Percentiles rank a stretch among this genome's conserved stretches.
phyloP scores from a whole-genome alignment of 2,888 invertebrate species.

The Plutella xylostella region DNA sequence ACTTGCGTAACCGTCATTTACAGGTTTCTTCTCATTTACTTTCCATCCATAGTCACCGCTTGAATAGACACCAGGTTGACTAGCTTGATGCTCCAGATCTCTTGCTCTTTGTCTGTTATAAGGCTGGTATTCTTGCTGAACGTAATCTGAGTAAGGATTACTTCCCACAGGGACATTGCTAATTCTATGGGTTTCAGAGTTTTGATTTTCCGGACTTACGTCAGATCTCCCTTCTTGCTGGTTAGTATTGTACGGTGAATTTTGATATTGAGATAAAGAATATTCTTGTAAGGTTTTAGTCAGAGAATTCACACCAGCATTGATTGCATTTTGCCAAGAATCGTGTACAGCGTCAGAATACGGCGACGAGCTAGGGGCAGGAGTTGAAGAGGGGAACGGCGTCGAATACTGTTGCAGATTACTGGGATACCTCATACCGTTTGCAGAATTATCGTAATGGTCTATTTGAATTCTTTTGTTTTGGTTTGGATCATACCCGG shows the following conservation, averaged over 20 bases:
- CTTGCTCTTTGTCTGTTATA: constrained; percentile 35
- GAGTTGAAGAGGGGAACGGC: constrained; percentile 43
- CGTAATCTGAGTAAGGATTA: constrained; percentile 48
- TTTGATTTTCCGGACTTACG: constrained; percentile 27
- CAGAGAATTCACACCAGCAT: constrained; percentile 29
- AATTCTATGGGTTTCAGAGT: constrained; percentile 45
- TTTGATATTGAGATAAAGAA: constrained; percentile 37
- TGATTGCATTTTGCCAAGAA: constrained; percentile 43
- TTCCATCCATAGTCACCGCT: constrained; percentile 65
- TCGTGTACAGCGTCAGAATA: constrained; percentile 39
- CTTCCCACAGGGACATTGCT: constrained; percentile 47
- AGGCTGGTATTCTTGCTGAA: constrained; percentile 45
- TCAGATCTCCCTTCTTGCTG: constrained; percentile 36
- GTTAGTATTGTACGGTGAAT: constrained; percentile 31
- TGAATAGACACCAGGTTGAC: constrained; percentile 43
- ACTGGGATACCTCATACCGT: constrained; percentile 45
- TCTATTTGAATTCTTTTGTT: constrained; percentile 51
- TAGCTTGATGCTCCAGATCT: constrained; percentile 41
- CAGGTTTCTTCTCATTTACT: constrained; percentile 44
- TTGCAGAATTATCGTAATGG: constrained; percentile 55
- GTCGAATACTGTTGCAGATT: constrained; percentile 43
- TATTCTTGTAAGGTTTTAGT: constrained; percentile 45
- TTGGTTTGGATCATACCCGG: constrained; percentile 33
- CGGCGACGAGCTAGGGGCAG: constrained; percentile 28
- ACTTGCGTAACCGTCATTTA: constrained; percentile 33